Conservation (phyloP, 2,797 vertebrate species). For the Anguilla megastoma region DNA sequence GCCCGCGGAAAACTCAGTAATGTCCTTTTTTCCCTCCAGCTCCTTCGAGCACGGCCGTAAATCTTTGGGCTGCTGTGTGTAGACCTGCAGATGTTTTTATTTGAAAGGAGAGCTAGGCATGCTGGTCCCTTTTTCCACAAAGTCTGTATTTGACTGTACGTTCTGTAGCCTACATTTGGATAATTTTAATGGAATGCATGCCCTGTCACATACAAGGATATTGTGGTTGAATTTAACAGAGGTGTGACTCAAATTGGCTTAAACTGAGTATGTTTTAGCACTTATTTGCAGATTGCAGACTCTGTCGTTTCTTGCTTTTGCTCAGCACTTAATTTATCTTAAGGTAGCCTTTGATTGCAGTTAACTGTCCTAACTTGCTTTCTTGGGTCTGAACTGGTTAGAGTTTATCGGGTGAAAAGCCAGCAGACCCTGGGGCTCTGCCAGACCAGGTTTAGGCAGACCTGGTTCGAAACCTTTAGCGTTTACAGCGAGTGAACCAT, state of each 20-base stretch:
- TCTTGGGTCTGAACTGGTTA: background rate
- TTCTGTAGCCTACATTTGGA: background rate
- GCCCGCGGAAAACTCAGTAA: slow-evolving; percentile 58
- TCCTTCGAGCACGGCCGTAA: background rate
- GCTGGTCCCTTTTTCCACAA: background rate
- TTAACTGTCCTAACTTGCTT: background rate
- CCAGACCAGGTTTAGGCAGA: no score
- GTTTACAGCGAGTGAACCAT: no score
- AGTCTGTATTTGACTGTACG: background rate
- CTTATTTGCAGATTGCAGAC: no score
- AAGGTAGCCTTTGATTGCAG: background rate
- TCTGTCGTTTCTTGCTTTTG: background rate
- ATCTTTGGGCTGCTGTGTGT: slow-evolving; percentile 10
- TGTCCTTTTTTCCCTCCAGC: slow-evolving; percentile 57
- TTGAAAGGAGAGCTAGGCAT: background rate
- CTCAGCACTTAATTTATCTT: background rate
- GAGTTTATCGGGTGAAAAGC: no score
- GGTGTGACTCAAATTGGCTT: background rate
- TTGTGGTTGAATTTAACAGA: background rate
- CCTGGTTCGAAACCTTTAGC: no score
- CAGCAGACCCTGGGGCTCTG: no score
- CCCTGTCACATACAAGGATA: no score
- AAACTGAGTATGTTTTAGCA: background rate
- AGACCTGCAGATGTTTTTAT: slow-evolving; percentile 30
- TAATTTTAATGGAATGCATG: background rate